Percentiles rank a stretch among this genome's conserved stretches.
phyloP scores from a whole-genome alignment of 2,797 vertebrate genomes.

The Pitangus sulphuratus region DNA sequence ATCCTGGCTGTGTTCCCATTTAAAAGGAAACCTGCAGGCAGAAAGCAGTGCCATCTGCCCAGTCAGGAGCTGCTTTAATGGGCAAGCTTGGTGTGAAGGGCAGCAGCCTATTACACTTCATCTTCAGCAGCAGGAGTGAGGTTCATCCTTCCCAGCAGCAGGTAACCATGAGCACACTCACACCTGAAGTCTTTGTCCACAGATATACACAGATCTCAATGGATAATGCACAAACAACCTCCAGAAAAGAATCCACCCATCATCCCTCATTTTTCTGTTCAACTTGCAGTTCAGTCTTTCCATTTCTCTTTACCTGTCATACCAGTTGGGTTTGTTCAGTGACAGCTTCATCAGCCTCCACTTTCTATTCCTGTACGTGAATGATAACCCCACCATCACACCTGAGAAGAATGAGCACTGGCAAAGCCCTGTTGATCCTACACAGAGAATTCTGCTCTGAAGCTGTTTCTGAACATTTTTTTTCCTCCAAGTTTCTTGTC shows the following conservation, averaged over 20 bases:
- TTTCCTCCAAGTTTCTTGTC: background rate
- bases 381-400: background rate
- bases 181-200: background rate
- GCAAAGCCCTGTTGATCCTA: background rate
- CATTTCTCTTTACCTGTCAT: background rate
- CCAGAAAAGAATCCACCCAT: background rate
- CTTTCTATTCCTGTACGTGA: background rate
- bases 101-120: background rate
- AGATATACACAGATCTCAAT: background rate
- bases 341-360: constrained; percentile 17
- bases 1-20: constrained; percentile 37
- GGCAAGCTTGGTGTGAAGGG: background rate
- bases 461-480: background rate
- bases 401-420: background rate
- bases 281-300: background rate
- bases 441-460: background rate
- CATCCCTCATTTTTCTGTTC: background rate
- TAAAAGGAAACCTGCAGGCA: constrained; percentile 52
- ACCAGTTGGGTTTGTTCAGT: background rate
- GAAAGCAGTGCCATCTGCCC: constrained; percentile 51
- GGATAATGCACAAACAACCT: background rate
- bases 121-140: background rate
- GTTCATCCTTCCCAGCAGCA: background rate
- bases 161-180: background rate
- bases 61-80: constrained; percentile 39